These are phyloP conservation scores for Hydropsyche tenuis DNA, from an alignment of 1,140 invertebrate species.

Conservation along the genomic window DNA sequence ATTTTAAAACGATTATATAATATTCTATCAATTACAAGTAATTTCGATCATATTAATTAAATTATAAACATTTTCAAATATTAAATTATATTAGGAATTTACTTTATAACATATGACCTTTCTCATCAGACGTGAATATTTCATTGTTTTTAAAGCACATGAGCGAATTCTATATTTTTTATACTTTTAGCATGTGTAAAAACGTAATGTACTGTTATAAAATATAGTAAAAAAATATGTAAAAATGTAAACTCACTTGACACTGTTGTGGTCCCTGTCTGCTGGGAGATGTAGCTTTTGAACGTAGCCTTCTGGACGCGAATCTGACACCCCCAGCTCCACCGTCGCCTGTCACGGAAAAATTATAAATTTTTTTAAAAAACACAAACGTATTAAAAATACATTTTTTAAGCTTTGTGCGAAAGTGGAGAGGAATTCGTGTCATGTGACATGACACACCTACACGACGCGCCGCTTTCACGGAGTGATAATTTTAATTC, in stretches of 20 bases:
- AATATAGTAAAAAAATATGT: background rate
- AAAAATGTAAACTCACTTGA: slow-evolving; percentile 61
- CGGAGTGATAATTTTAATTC: too few relatives aligned
- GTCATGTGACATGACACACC: background rate
- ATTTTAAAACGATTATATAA: too few relatives aligned
- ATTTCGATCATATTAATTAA: too few relatives aligned
- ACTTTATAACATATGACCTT: too few relatives aligned
- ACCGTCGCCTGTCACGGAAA: slow-evolving; percentile 27
- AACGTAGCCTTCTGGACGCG: slow-evolving; percentile 53
- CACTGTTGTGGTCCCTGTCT: slow-evolving; percentile 76
- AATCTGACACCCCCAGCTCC: slow-evolving; percentile 36
- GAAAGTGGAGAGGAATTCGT: background rate
- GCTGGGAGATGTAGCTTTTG: slow-evolving; percentile 74
- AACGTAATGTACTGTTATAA: too few relatives aligned
- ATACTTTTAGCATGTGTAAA: too few relatives aligned
- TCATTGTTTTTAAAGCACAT: too few relatives aligned
- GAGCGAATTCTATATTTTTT: too few relatives aligned
- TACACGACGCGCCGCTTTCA: background rate
- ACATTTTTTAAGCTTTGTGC: background rate
- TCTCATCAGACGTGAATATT: too few relatives aligned
- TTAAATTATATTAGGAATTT: too few relatives aligned
- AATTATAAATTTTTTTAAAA: background rate
- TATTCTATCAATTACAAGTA: too few relatives aligned
- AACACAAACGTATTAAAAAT: background rate
- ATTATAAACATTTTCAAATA: too few relatives aligned